phyloP scores from a whole-genome alignment of 2,888 invertebrate species.

The Drosophila antonietae region DNA sequence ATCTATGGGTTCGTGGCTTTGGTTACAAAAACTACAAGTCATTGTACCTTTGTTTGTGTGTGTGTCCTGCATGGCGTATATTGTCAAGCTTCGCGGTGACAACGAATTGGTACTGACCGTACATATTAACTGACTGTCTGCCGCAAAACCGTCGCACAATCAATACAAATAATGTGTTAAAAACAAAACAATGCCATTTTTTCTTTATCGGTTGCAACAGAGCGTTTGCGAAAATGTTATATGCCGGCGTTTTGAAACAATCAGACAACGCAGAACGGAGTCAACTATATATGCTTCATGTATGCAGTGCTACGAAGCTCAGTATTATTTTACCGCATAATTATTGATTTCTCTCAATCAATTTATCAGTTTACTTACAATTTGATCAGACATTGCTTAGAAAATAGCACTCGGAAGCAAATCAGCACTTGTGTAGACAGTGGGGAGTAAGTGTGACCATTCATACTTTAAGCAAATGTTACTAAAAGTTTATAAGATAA shows the following conservation, averaged over 20 bases:
- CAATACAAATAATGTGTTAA: no score
- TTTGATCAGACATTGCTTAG: constrained; percentile 66
- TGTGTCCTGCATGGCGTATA: constrained; percentile 17
- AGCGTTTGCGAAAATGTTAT: constrained; percentile 20
- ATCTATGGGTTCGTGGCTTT: constrained; percentile 15
- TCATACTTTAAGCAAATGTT: background rate
- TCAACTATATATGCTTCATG: background rate
- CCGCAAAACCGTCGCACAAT: background rate
- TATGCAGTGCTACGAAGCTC: background rate
- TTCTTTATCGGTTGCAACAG: constrained; percentile 12
- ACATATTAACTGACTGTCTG: background rate
- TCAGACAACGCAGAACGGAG: background rate
- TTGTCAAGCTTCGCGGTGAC: constrained; percentile 21
- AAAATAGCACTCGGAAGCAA: constrained; percentile 47
- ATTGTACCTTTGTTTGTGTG: constrained; percentile 64
- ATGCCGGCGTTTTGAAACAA: constrained; percentile 57
- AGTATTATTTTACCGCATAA: background rate
- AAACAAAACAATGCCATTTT: background rate
- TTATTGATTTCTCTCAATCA: background rate
- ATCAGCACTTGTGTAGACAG: constrained; percentile 43
- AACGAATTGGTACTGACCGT: constrained; percentile 24
- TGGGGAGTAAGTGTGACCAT: constrained; percentile 41
- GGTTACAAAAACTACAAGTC: constrained; percentile 72
- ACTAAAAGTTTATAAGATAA: background rate
- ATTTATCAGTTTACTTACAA: constrained; percentile 67